Percentiles rank a stretch among this genome's conserved stretches.
Conservation (phyloP, 2,113 vertebrate genomes). For the Peromyscus polionotus region DNA sequence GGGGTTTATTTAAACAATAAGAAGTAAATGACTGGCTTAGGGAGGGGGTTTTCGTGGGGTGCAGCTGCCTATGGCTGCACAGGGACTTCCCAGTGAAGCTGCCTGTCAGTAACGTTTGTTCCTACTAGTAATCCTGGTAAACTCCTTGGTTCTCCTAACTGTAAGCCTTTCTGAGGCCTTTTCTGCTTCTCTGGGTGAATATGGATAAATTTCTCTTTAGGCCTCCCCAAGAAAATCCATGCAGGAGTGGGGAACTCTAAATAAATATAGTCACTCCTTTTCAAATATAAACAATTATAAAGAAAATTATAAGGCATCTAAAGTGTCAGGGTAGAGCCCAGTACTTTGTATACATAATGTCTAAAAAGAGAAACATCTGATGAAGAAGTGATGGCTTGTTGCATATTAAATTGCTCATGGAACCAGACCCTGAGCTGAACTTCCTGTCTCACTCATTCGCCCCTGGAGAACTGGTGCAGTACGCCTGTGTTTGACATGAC, state of each 20-base stretch:
- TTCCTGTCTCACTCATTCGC: background rate
- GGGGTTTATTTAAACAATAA: background rate
- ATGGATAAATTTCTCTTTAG: background rate
- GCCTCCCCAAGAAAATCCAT: background rate
- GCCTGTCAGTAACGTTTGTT: background rate
- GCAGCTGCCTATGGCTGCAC: background rate
- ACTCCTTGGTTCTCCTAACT: background rate
- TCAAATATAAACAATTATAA: conserved; percentile 14
- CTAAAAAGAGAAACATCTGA: background rate
- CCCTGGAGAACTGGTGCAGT: background rate
- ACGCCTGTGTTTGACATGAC: background rate
- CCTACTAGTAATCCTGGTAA: background rate
- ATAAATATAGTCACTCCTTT: background rate
- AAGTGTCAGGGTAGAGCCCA: background rate
- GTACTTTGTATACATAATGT: no score
- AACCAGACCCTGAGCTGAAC: background rate
- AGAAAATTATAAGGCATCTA: background rate
- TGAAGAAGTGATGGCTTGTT: background rate
- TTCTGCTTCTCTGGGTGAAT: background rate
- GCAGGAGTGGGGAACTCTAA: background rate
- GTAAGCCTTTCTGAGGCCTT: background rate
- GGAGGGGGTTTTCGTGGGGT: background rate
- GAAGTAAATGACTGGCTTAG: no score
- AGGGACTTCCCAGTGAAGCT: background rate
- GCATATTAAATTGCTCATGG: background rate